Evolutionary conservation across 2,797 vertebrate species (phyloP), one percentile per base, ranked within the genome.

Genomic region (Mareca penelope): DNA sequence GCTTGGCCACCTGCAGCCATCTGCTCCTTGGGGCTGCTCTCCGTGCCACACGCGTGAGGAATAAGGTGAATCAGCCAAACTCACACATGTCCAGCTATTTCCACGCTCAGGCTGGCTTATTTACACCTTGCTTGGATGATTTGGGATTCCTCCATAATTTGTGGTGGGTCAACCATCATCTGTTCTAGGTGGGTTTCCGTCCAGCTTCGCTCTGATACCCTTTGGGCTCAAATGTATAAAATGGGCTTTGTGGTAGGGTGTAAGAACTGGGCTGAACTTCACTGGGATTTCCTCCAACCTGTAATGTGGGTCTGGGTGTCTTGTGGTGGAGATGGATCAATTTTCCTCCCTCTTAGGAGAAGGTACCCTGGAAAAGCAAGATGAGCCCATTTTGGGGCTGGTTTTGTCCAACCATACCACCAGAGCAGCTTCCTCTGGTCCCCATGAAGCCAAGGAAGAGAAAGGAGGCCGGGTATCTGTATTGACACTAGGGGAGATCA

Each of bases 1-100:
- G 61, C 60, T 68, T 83, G 46, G 69, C 12, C 22, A 33, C 26
- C 48, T 55, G 31, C 10, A 29, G 15, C 39, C 44, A 53, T 35
- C 67, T 77, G 42, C 13, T 59, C 31, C 65, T 44, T 7, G 10
- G 46, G 12, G 14, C 3, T 56, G 71, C 4, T 67, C 12, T 89
- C 33, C 8, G 2, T 10, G n/a, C 8, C 28, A 8, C 1, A 0
- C 2, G 10, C 19, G 60, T 40, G 46, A 79, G 52, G 37, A 82
- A 10, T 16, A 35, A 53, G 65, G 33, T 14, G 23, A 69, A 28
- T 11, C 33, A 55, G 53, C 19, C 71, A 80, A 39, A 44, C 10
- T 44, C 73, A 12, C 18, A 16, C 8, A 19, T 15, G 8, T n/a
- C 53, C 44, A 55, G 12, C 19, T 57, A 5, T 50, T 56, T 48